These are phyloP conservation scores for Ctenomys sociabilis DNA, from an alignment of 2,113 vertebrate genomes.

Conservation along the genomic window DNA sequence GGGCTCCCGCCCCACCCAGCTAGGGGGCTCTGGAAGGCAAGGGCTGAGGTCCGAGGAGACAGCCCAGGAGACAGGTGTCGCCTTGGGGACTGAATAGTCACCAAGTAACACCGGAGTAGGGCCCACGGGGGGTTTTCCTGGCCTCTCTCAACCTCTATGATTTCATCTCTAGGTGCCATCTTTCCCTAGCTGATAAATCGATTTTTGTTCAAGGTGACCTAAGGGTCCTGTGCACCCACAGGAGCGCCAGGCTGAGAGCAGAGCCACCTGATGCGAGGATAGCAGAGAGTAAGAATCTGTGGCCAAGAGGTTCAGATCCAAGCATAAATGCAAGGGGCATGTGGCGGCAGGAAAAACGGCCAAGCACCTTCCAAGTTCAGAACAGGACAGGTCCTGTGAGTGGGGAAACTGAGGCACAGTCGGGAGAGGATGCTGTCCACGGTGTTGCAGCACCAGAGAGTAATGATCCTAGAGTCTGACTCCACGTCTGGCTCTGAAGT, in stretches of 20 bases:
- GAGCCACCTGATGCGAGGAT: not conserved
- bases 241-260: not conserved
- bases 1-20: not conserved
- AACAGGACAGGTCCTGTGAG: not conserved
- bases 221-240: not conserved
- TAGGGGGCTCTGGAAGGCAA: not conserved
- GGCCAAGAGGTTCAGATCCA: not conserved
- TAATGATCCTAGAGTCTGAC: not conserved
- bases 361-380: not conserved
- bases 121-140: not conserved
- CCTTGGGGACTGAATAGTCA: not conserved
- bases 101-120: not conserved
- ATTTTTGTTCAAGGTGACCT: not conserved
- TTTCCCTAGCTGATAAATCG: not conserved
- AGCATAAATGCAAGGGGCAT: fast-evolving
- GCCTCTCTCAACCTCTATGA: not conserved
- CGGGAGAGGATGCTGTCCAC: not conserved
- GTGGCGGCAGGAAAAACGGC: not conserved
- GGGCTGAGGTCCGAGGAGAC: not conserved
- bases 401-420: not conserved
- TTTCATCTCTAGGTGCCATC: not conserved
- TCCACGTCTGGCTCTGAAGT: not conserved
- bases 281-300: not conserved
- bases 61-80: not conserved
- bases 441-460: not conserved